Evolutionary conservation across 2,797 vertebrate genomes (phyloP).

Genomic region (Choloepus didactylus): DNA sequence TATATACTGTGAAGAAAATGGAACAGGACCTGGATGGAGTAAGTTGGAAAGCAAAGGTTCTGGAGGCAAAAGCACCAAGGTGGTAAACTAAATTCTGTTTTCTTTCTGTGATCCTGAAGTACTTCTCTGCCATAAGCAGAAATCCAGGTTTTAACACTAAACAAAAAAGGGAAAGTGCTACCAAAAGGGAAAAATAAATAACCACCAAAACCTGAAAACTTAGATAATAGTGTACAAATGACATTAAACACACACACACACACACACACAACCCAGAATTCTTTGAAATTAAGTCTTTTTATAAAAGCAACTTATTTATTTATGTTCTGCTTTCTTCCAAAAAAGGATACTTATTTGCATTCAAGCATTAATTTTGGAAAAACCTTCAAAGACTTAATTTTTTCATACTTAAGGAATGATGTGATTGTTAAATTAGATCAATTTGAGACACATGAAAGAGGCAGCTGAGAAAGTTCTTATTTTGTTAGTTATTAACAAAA

Average conservation of each 20-base stretch:
- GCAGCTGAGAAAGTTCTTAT: constrained; percentile 17
- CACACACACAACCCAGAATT: neutral
- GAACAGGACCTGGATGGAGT: neutral
- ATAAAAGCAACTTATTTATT: neutral
- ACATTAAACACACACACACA: neutral
- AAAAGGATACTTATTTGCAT: constrained; percentile 23
- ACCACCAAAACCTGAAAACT: neutral
- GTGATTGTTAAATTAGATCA: constrained; percentile 9
- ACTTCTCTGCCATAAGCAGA: constrained; percentile 7
- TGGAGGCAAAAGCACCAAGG: constrained; percentile 11
- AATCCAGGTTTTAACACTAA: constrained; percentile 16
- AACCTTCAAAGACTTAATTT: constrained; percentile 31
- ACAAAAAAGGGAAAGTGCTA: neutral
- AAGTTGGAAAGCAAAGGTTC: constrained; percentile 55
- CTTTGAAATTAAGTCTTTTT: neutral
- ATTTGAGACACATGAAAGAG: constrained; percentile 26
- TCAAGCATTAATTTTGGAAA: constrained; percentile 47
- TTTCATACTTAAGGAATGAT: neutral
- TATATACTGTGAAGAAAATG: neutral
- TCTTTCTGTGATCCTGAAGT: constrained; percentile 12
- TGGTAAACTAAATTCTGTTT: constrained; percentile 36
- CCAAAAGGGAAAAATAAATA: neutral
- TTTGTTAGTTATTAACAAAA: constrained; percentile 45
- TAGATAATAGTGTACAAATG: neutral
- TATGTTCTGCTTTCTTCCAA: neutral